Conservation (phyloP, 2,113 vertebrate genomes). For the Cololabis saira region DNA sequence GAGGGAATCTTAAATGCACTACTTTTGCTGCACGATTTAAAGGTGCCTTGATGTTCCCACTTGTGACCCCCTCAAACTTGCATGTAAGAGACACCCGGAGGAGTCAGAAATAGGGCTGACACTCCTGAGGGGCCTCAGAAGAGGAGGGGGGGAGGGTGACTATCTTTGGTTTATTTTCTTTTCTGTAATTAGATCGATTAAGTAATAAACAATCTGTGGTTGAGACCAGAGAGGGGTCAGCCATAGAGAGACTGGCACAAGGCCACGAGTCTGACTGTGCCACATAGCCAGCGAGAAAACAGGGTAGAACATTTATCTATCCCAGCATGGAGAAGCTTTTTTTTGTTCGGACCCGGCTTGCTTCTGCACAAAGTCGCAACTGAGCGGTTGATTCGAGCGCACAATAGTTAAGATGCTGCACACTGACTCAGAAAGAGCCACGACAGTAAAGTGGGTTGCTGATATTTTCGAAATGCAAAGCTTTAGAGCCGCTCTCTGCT, state of each 20-base stretch:
- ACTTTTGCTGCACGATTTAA: constrained; percentile 81
- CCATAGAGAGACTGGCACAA: constrained; percentile 43
- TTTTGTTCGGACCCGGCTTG: constrained; percentile 45
- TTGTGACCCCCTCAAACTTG: constrained; percentile 78
- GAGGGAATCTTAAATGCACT: constrained; percentile 71
- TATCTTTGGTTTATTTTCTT: constrained; percentile 80
- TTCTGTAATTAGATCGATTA: constrained; percentile 79
- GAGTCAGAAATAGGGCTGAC: constrained; percentile 85
- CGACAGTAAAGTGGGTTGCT: constrained; percentile 39
- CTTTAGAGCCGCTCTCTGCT: constrained; percentile 58
- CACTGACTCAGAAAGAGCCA: constrained; percentile 44
- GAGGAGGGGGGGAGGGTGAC: constrained; percentile 37
- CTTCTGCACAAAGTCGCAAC: constrained; percentile 42
- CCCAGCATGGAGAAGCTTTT: constrained; percentile 50
- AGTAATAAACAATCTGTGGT: constrained; percentile 71
- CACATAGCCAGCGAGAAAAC: constrained; percentile 54
- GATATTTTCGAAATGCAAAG: constrained; percentile 46
- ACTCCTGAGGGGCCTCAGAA: constrained; percentile 68
- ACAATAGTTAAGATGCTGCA: constrained; percentile 48
- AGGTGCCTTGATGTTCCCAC: constrained; percentile 83
- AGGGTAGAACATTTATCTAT: constrained; percentile 62
- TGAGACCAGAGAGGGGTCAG: constrained; percentile 57
- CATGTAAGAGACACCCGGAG: constrained; percentile 82
- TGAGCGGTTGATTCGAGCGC: constrained; percentile 38
- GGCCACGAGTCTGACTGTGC: constrained; percentile 43